A percentile compares a stretch with the other conserved stretches of the same genome.
phyloP scores from a whole-genome alignment of 2,113 vertebrate genomes.

The Hippocampus barbouri region DNA sequence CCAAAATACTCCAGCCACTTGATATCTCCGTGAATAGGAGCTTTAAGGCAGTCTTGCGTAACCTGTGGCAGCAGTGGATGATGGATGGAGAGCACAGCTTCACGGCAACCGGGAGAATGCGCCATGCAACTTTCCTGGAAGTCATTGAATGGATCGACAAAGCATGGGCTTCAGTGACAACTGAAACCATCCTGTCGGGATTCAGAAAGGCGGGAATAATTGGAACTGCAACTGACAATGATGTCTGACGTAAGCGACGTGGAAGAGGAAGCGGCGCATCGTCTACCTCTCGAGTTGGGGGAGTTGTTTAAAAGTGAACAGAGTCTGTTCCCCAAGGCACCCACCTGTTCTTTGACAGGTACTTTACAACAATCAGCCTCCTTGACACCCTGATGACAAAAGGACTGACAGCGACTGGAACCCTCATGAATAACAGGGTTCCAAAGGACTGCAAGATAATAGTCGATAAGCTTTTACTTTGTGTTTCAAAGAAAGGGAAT shows the following conservation, averaged over 20 bases:
- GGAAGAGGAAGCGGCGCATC: neutral
- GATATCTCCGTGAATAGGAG: neutral
- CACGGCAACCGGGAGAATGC: neutral
- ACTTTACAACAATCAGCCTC: no score
- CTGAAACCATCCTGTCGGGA: neutral
- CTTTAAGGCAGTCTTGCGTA: constrained; percentile 6
- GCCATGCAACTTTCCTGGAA: neutral
- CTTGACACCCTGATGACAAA: no score
- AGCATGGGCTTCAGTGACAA: neutral
- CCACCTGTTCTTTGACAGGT: no score
- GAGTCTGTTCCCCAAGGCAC: no score
- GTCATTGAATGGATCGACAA: constrained; percentile 4
- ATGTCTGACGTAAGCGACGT: neutral
- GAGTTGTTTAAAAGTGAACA: no score
- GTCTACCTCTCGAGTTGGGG: no score
- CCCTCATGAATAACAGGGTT: no score
- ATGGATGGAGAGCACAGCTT: neutral
- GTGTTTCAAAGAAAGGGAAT: no score
- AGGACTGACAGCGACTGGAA: no score
- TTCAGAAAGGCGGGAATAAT: neutral
- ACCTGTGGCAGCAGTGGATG: neutral
- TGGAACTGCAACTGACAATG: neutral
- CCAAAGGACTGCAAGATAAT: no score
- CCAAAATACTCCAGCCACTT: constrained; percentile 1
- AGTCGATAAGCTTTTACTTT: no score